These are phyloP conservation scores for Apodemia zela DNA, from an alignment of 2,888 invertebrate species.

Conservation along the genomic window DNA sequence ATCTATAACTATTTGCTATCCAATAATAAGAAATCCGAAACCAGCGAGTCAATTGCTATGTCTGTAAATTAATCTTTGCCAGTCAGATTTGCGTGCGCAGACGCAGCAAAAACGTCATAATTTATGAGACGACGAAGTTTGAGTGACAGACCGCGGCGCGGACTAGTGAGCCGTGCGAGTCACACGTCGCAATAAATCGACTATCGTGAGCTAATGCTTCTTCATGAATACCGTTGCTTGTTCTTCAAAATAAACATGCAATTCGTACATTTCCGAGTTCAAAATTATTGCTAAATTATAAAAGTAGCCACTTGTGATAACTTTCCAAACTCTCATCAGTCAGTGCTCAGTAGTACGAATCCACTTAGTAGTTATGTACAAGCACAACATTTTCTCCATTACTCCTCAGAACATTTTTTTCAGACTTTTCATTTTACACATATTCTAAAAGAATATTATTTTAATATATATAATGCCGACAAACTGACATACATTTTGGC, in stretches of 20 bases:
- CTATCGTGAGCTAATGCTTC: slow-evolving; percentile 2
- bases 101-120: slow-evolving; percentile 60
- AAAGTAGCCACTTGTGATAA: no score
- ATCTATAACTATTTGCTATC: no score
- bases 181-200: slow-evolving; percentile 12
- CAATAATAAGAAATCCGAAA: no score
- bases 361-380: no score
- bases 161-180: slow-evolving; percentile 32
- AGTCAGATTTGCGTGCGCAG: slow-evolving; percentile 57
- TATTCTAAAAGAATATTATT: no score
- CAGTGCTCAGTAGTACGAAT: no score
- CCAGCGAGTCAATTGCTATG: slow-evolving; percentile 1
- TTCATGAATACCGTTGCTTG: not conserved
- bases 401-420: no score
- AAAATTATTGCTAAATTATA: not conserved
- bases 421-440: no score
- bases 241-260: not conserved
- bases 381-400: no score
- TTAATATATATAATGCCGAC: no score
- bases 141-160: slow-evolving; percentile 33
- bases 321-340: no score
- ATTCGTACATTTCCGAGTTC: slow-evolving; percentile 6
- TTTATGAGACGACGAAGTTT: slow-evolving; percentile 55
- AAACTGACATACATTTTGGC: no score
- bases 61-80: slow-evolving; percentile 27